Base-by-base conservation (phyloP, 1,140 invertebrate genomes). In the Holotrichia oblita region DNA sequence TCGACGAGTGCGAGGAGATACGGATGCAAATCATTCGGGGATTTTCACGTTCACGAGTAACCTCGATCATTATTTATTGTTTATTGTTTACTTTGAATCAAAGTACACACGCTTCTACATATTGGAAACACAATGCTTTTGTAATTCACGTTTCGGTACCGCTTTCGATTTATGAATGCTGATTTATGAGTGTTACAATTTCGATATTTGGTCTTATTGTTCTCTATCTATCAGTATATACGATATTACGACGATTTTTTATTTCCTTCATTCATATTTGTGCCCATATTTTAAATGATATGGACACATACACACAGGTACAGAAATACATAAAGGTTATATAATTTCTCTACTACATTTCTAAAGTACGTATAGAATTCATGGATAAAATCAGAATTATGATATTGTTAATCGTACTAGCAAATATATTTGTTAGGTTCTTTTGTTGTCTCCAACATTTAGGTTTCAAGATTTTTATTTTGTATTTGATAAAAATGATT, bases 1-100 rank as follows among this genome's bases (percentile, higher is more conserved):
- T 17, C 48, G 14, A 55, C 48, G 48, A 55, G 42, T 10, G 7
- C 42, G 42, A 44, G 14, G 42, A 44, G 48, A 14, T 0, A 17
- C 2, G 48, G 12, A 55, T 55, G 48, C 14, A 55, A 55, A 55
- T 55, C 48, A 17, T 17, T 17, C 12, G 48, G 48, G 48, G 48
- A 55, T 55, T 55, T 55, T 55, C 48, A 55, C 48, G 48, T 55
- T 55, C 48, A 34, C 27, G 27, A 34, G 4, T 17, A 17, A 6
- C 17, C 48, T 55, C 48, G 48, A 55, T 55, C 48, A 55, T 55
- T 55, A 55, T 55, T 55, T 55, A 55, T 55, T 55, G 48, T 55
- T 55, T 55, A 55, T 55, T 55, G 48, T 55, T 55, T 55, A 55
- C 48, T 55, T 14, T 55, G 48, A 55, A 55, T 55, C 48, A 55